Evolutionary conservation across 2,797 vertebrate genomes (phyloP).

Genomic region (Setipinna tenuifilis): DNA sequence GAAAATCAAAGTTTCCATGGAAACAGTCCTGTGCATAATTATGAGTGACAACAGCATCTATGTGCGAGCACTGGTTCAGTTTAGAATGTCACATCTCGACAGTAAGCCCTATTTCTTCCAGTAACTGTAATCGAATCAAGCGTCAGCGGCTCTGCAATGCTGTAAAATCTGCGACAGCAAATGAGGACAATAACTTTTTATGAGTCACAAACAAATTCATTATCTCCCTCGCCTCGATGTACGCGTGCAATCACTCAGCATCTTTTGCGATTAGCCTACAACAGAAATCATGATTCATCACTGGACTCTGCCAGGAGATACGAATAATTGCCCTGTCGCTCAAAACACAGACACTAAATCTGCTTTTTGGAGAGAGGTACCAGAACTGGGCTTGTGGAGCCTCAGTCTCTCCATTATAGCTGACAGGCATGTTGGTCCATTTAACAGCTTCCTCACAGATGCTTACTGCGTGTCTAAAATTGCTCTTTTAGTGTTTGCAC

Average conservation of each 20-base stretch:
- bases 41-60: neutral
- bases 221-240: slow-evolving; percentile 12
- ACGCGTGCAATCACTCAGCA: slow-evolving; percentile 1
- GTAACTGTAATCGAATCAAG: slow-evolving; percentile 11
- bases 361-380: slow-evolving; percentile 42
- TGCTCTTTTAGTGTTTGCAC: neutral
- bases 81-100: neutral
- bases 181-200: slow-evolving; percentile 7
- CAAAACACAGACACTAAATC: slow-evolving; percentile 49
- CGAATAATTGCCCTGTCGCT: slow-evolving; percentile 38
- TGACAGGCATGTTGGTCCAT: slow-evolving; percentile 45
- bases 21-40: slow-evolving; percentile 45
- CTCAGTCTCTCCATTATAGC: slow-evolving; percentile 26
- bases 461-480: neutral
- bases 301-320: slow-evolving; percentile 22
- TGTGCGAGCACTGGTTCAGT: neutral
- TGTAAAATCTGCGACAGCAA: neutral
- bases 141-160: neutral
- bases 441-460: slow-evolving; percentile 26
- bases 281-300: slow-evolving; percentile 40
- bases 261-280: slow-evolving; percentile 22
- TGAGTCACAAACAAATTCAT: slow-evolving; percentile 28
- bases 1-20: slow-evolving; percentile 61
- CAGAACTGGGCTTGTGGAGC: slow-evolving; percentile 24
- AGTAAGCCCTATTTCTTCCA: neutral